phyloP scores from a whole-genome alignment of 1,140 invertebrate species.

The Ganaspis sp. region DNA sequence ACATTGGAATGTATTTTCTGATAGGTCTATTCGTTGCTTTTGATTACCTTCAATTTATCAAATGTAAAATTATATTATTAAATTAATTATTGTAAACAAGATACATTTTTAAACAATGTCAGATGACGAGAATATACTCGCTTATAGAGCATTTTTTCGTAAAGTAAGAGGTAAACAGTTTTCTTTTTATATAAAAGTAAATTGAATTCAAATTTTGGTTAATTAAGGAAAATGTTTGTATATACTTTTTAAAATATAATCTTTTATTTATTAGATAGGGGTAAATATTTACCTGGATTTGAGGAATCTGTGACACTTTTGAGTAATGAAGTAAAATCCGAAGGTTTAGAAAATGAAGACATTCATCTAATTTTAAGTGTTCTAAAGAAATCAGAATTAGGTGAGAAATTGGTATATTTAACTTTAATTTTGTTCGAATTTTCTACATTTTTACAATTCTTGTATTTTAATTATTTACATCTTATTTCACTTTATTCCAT shows the following conservation, averaged over 20 bases:
- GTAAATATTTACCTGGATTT: slow-evolving; percentile 38
- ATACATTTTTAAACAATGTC: no score
- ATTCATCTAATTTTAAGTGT: slow-evolving; percentile 50
- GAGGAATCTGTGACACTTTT: slow-evolving; percentile 39
- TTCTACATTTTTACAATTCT: neutral
- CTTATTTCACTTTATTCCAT: neutral
- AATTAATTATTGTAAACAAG: no score
- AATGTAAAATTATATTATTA: no score
- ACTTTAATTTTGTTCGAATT: no score
- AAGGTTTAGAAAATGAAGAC: slow-evolving; percentile 54
- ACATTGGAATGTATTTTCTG: no score
- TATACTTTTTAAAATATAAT: neutral
- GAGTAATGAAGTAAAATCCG: slow-evolving; percentile 48
- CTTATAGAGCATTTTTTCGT: no score
- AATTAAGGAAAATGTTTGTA: neutral
- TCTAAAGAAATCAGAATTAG: slow-evolving; percentile 51
- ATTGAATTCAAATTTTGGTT: neutral
- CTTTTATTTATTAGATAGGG: slow-evolving; percentile 41
- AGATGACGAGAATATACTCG: no score
- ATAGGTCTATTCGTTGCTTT: no score
- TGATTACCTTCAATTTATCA: no score
- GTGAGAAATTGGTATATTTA: slow-evolving; percentile 45
- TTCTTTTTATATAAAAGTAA: neutral
- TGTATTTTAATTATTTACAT: neutral
- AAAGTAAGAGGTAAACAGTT: neutral